Evolutionary conservation across 2,797 vertebrate genomes (phyloP), one percentile per base, ranked within the genome.

Genomic region (Enteromius argenteus): DNA sequence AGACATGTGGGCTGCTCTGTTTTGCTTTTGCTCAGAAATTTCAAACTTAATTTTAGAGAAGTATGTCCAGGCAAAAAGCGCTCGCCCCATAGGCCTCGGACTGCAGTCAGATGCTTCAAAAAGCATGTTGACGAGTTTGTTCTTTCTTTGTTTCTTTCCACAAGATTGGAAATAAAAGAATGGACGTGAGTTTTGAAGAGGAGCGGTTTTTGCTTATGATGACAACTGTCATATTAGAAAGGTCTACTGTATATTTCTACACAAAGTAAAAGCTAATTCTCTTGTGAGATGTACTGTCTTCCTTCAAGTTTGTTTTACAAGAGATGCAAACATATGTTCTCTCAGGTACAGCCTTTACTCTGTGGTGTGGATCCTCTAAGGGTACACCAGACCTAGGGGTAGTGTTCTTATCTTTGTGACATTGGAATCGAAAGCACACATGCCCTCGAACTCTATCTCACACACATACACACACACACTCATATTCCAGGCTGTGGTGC

Each of bases 1-100:
- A 37, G 78, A 83, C 80, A 84, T 76, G 82, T 77, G 44, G 73
- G 84, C 87, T 85, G 85, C 88, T 87, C 87, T 78, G 82, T 85
- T 86, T 90, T 78, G 84, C 86, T 86, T 87, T 88, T 87, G 82
- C 87, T 83, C 84, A n/a, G 64, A 75, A 67, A 80, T 78, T 80
- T 86, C 83, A 68, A 83, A 60, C 60, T 67, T 86, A 87, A 89
- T 88, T 87, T 88, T 80, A 51, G 68, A 80, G 85, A 87, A 86
- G 86, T 82, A 64, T 81, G 86, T 87, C 80, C 64, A 68, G 77
- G 76, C 81, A 85, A 90, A 88, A 84, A 87, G 79, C 72, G 30
- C 46, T 44, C 85, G 72, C 73, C 86, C 85, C 53, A 27, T 60
- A 87, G 86, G 76, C 32, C 68, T 79, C 37, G 51, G 75, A 75